Evolutionary conservation across 2,113 vertebrate species (phyloP).

Genomic region (Chionodraco myersi): DNA sequence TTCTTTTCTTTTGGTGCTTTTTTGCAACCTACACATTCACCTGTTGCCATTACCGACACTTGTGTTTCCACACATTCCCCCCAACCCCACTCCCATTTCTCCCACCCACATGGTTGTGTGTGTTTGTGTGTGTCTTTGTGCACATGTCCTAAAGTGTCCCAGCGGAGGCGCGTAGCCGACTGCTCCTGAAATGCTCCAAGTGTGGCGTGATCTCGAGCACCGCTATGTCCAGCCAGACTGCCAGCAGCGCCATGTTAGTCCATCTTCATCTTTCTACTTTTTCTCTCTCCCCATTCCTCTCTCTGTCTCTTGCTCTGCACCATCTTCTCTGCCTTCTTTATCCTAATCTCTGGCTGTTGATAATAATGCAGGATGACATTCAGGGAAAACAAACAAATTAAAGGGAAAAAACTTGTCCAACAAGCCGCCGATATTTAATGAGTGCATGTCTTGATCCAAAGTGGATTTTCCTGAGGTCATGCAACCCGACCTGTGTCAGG

Average conservation of each 20-base stretch:
- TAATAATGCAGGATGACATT: slow-evolving; percentile 60
- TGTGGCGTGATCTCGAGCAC: slow-evolving; percentile 95
- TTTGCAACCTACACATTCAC: slow-evolving; percentile 50
- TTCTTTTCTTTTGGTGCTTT: slow-evolving; percentile 51
- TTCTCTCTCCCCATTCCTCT: slow-evolving; percentile 34
- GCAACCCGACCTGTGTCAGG: slow-evolving; percentile 49
- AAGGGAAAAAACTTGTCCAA: slow-evolving; percentile 37
- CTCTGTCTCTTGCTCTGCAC: not conserved
- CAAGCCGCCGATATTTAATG: slow-evolving; percentile 42
- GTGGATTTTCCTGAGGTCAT: slow-evolving; percentile 40
- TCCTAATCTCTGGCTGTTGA: slow-evolving; percentile 55
- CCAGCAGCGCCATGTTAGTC: slow-evolving; percentile 98
- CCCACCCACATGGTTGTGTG: slow-evolving; percentile 39
- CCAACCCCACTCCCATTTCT: not conserved
- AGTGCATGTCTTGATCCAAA: slow-evolving; percentile 50
- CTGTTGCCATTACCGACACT: slow-evolving; percentile 39
- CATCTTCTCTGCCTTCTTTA: slow-evolving; percentile 13
- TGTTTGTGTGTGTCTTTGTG: slow-evolving; percentile 35
- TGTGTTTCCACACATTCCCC: slow-evolving; percentile 34
- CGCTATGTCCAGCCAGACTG: slow-evolving; percentile 91
- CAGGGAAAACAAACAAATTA: slow-evolving; percentile 50
- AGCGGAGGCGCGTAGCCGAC: slow-evolving; percentile 88
- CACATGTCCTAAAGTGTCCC: slow-evolving; percentile 81
- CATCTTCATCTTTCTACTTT: slow-evolving; percentile 70
- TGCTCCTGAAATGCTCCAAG: slow-evolving; percentile 98